Percentiles rank a stretch among this genome's conserved stretches.
These are phyloP conservation scores for Otis tarda DNA, from an alignment of 2,113 vertebrate species.

Conservation along the genomic window DNA sequence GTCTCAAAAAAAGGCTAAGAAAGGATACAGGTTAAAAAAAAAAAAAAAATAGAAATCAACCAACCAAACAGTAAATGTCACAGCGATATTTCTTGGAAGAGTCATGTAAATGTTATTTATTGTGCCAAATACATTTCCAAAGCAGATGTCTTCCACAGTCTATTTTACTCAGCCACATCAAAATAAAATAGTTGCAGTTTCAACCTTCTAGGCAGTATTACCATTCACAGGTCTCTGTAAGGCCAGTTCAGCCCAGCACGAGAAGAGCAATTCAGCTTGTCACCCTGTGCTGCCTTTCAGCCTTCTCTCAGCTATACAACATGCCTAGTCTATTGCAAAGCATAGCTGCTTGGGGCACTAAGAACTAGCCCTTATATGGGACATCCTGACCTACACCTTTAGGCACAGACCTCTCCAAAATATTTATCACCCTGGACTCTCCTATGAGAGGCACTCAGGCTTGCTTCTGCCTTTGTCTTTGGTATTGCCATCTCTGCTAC, in stretches of 20 bases:
- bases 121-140: constrained; percentile 61
- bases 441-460: rapidly evolving
- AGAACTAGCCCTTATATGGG: neutral
- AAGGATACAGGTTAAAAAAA: constrained; percentile 31
- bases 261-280: neutral
- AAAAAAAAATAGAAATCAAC: neutral
- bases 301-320: neutral
- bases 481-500: neutral
- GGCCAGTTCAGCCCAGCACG: neutral
- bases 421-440: neutral
- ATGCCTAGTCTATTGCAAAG: rapidly evolving
- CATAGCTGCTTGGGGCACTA: no score
- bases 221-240: neutral
- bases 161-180: constrained; percentile 32
- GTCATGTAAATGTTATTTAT: constrained; percentile 59
- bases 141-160: constrained; percentile 52
- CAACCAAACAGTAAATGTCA: constrained; percentile 55
- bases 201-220: constrained; percentile 23
- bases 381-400: neutral
- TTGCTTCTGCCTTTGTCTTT: neutral
- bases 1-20: constrained; percentile 23
- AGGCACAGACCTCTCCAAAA: neutral
- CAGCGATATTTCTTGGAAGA: constrained; percentile 52
- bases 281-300: neutral
- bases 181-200: constrained; percentile 40